Evolutionary conservation across 1,140 invertebrate species (phyloP), one percentile per base, ranked within the genome.

Genomic region (Brachystomella parvula): DNA sequence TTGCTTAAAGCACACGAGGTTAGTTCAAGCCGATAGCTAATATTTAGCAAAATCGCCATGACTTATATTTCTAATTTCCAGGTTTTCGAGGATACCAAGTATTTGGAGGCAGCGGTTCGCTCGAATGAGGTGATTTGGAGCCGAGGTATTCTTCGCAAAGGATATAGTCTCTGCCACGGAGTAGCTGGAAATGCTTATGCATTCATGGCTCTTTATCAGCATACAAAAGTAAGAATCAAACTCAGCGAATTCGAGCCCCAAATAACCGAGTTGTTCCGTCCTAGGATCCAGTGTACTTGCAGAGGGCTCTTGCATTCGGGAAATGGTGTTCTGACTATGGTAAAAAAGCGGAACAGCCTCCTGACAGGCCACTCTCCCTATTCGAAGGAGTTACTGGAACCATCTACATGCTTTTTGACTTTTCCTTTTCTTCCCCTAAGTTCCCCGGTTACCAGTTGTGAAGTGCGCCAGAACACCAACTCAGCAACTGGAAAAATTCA

Each of bases 161-260:
- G 94, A 9, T 94, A 90, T 76, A 88, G 92, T 60, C 79, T 97
- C 3, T 96, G 94, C 77, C 94, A 98, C 77, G 94, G 94, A 1
- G 86, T 90, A 21, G 81, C 90, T 75, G 94, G 94, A 69, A 97
- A 96, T 80, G 93, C 86, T 21, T 96, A 95, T 76, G 82, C 87
- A 15, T 92, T 96, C 75, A 79, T 96, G 17, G 79, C 84, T 68
- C 76, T 96, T 0, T 95, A 86, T 76, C 87, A 91, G 77, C 75
- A 85, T 19, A 94, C 91, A 1, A 82, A 85, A 74, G 89, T 92
- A 19, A 80, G 75, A n/a, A 61, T n/a, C 24, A 9, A 56, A 17
- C 12, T 26, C 24, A 26, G 6, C 49, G 21, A 53, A 53, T 53
- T 24, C 12, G 49, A 39, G 19, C 19, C 24, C 49, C 6, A 24